Conservation (phyloP, 1,140 invertebrate species). For the Zaprionus gabonicus region DNA sequence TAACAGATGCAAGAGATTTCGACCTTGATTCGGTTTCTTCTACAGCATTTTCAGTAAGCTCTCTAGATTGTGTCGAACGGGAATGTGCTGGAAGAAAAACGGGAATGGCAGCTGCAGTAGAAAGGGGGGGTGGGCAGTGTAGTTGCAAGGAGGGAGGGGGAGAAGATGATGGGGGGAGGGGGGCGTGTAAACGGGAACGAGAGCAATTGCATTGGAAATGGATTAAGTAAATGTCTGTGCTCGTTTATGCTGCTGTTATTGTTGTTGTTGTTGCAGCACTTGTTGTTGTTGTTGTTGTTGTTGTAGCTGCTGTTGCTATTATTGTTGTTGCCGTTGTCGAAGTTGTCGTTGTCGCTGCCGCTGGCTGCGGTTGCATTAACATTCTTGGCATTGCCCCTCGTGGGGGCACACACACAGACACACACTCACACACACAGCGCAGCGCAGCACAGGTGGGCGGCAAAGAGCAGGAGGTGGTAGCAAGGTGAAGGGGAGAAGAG, state of each 20-base stretch:
- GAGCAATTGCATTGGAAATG: conserved; percentile 73
- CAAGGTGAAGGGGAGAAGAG: not conserved
- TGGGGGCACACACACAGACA: not conserved
- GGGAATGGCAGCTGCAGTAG: conserved; percentile 12
- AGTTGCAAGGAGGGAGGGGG: not conserved
- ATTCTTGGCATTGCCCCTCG: conserved; percentile 56
- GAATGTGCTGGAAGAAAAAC: conserved; percentile 20
- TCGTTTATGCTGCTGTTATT: conserved; percentile 46
- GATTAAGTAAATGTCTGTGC: conserved; percentile 79
- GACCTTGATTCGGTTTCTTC: conserved; percentile 11
- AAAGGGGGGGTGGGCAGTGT: not conserved
- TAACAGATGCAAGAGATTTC: conserved; percentile 1
- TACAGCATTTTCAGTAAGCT: conserved; percentile 10
- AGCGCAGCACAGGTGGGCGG: not conserved
- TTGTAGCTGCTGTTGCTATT: conserved; percentile 24
- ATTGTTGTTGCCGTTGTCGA: conserved; percentile 32
- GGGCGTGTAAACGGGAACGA: conserved; percentile 24
- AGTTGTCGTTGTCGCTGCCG: conserved; percentile 39
- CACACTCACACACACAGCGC: too few species aligned
- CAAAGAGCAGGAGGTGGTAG: not conserved
- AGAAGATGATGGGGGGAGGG: not conserved
- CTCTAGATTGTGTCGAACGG: conserved; percentile 7
- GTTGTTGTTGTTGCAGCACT: conserved; percentile 8
- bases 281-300: conserved; percentile 34
- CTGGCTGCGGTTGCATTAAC: conserved; percentile 63